Base-by-base conservation (phyloP, 2,888 invertebrate genomes). In the Falcaria lacertinaria region DNA sequence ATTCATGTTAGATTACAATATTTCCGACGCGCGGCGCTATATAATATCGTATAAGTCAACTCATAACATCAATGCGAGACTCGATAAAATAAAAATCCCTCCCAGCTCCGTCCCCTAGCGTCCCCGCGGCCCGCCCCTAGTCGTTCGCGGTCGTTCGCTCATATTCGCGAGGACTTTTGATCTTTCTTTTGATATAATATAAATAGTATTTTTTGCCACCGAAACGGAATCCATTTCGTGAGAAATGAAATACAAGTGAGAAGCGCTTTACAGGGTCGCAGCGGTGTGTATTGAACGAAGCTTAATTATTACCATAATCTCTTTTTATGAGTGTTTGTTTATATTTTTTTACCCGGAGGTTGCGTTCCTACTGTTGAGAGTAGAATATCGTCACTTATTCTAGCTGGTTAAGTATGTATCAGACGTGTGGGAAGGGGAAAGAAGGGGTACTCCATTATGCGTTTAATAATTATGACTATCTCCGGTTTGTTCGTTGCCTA, bases 1-100 rank as follows among this genome's bases (percentile, higher is more conserved):
- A 80, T 81, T 80, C 79, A 77, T 71, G 76, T 70, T 64, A 74
- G 72, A 79, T 80, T 76, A 77, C 74, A 74, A 80, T 77, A 74
- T 81, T 76, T 76, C 73, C 72, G 65, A 60, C 61, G 64, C 61
- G 59, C 54, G 51, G 49, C 57, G 74, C 64, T 65, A 68, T 67
- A 73, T 64, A 65, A 67, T 67, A 73, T 64, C 66, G 64, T 68
- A 73, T 69, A 69, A 71, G 68, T 69, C 69, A 68, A 69, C 65
- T 68, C 70, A 66, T 69, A 68, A 62, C 74, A 69, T 72, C 60
- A 64, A 68, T 70, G 65, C 61, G 72, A 60, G 70, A 73, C 68
- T 71, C 74, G 73, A 76, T 72, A 74, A 76, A 71, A 76, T 72
- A 74, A 76, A 71, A 71, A 68, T 68, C 74, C 72, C 66, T 65